phyloP scores from a whole-genome alignment of 2,888 invertebrate species.

The Rosalia funebris region DNA sequence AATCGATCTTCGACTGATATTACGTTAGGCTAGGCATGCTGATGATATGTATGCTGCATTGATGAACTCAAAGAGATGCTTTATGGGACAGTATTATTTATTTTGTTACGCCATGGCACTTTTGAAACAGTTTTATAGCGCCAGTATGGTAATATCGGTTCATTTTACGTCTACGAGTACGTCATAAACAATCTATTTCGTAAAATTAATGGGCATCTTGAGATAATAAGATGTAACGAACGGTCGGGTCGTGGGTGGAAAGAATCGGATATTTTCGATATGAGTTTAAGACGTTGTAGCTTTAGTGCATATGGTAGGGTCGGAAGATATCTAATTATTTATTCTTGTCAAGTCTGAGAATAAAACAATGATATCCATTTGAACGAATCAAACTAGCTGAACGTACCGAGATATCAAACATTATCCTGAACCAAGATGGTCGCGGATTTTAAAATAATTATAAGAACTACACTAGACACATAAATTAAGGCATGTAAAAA shows the following conservation, averaged over 20 bases:
- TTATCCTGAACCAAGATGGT: too few species aligned
- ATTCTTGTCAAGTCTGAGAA: too few species aligned
- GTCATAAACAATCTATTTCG: neutral
- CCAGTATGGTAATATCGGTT: constrained; percentile 12
- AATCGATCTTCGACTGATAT: too few species aligned
- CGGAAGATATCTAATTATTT: too few species aligned
- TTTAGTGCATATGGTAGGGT: too few species aligned
- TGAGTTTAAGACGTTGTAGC: neutral
- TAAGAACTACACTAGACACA: neutral
- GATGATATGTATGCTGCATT: too few species aligned
- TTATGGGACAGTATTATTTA: neutral
- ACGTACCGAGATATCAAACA: too few species aligned
- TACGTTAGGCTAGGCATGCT: too few species aligned
- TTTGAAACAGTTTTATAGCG: constrained; percentile 7
- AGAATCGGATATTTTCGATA: neutral
- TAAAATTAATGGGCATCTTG: neutral
- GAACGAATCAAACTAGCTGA: too few species aligned
- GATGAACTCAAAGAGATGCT: too few species aligned
- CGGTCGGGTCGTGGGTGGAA: constrained; percentile 8
- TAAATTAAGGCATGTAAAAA: neutral
- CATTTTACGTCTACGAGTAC: neutral
- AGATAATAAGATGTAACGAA: constrained; percentile 1
- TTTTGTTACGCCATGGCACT: neutral
- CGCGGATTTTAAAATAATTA: too few species aligned
- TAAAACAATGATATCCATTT: too few species aligned